phyloP scores from a whole-genome alignment of 1,140 invertebrate genomes.

The Drosophila virilis region DNA sequence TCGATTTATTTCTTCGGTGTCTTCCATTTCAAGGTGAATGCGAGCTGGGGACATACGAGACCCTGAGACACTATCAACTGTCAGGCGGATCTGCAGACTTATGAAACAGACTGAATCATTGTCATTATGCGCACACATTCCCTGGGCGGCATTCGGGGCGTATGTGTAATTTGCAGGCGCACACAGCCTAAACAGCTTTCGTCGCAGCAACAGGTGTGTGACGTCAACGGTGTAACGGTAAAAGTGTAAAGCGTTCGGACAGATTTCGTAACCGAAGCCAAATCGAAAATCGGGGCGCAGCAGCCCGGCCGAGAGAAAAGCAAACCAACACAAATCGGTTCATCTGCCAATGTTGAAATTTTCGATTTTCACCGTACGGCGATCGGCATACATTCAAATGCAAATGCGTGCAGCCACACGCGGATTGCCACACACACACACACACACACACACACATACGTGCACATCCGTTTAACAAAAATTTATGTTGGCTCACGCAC shows the following conservation, averaged over 20 bases:
- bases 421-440: neutral
- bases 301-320: constrained; percentile 54
- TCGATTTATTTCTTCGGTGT: constrained; percentile 20
- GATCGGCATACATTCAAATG: constrained; percentile 58
- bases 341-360: constrained; percentile 55
- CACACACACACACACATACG: constrained; percentile 18
- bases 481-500: constrained; percentile 71
- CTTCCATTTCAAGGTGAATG: constrained; percentile 77
- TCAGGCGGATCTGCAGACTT: constrained; percentile 58
- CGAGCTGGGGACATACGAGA: constrained; percentile 51
- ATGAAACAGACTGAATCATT: constrained; percentile 70
- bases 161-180: constrained; percentile 68
- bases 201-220: constrained; percentile 36
- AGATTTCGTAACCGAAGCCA: constrained; percentile 62
- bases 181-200: constrained; percentile 73
- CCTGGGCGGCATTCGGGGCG: constrained; percentile 52
- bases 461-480: constrained; percentile 66
- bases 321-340: constrained; percentile 30
- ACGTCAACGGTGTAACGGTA: constrained; percentile 73
- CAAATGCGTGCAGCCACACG: constrained; percentile 61
- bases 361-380: constrained; percentile 64
- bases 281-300: constrained; percentile 59
- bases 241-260: constrained; percentile 49
- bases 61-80: constrained; percentile 12
- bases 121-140: constrained; percentile 52